Base-by-base conservation (phyloP, 2,888 invertebrate genomes). In the Galerucella nymphaeae region DNA sequence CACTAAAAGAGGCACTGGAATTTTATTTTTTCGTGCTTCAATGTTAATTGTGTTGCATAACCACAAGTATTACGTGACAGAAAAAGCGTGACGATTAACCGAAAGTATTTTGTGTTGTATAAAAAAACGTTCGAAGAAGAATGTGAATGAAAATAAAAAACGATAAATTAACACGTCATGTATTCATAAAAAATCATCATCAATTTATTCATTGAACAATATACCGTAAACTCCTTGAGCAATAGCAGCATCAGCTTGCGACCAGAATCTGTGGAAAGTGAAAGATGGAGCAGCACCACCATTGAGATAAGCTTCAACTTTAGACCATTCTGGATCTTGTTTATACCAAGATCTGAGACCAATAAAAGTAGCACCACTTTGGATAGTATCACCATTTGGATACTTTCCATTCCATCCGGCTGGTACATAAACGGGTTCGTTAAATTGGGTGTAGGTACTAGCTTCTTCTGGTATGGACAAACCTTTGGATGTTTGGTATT, bases 231-330 rank as follows among this genome's bases (percentile, higher is more conserved):
- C 71, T 65, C 76, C 80, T 61, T 73, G 72, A 9, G 80, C 73
- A 41, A 80, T 59, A 66, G 80, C 80, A 57, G 79, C 72, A 66
- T 80, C 80, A 71, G 78, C 67, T 72, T 80, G 80, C 38, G 79
- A 74, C 80, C 80, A 80, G 77, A 79, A 80, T 57, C 80, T 75
- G 75, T 80, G 80, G 74, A 73, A 79, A 18, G 72, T 74, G 70
- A 80, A 78, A 14, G 59, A 70, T 9, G 80, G 80, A 41, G 75
- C 78, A 41, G 64, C 69, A 1, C 80, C 80, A 23, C 80, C 79
- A 20, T 75, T 74, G 10, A 80, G 62, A 68, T 76, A 65, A 18
- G 55, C 55, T 45, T 79, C 73, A 10, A 80, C 75, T 59, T 76
- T 75, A 18, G 75, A 38, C 77, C 76, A 80, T 8, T 76, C 68